Conservation (phyloP, 2,113 vertebrate genomes). For the Nothocercus nigrocapillus region DNA sequence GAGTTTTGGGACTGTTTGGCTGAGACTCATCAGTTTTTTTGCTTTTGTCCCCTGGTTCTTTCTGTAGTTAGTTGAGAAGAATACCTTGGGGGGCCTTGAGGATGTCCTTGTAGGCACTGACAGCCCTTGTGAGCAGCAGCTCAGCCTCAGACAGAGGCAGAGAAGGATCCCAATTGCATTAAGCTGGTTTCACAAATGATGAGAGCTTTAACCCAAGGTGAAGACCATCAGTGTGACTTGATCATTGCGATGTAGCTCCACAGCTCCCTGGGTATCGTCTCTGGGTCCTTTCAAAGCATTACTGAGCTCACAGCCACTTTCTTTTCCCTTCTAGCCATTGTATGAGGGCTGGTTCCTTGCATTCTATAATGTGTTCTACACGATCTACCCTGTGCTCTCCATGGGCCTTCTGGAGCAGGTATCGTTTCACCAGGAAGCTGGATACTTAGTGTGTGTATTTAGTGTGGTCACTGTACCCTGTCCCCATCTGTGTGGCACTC, state of each 20-base stretch:
- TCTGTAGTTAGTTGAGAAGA: background rate
- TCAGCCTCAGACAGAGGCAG: background rate
- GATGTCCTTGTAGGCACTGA: background rate
- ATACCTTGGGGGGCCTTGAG: background rate
- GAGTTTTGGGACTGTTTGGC: fast-evolving
- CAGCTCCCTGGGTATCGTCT: background rate
- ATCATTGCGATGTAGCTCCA: background rate
- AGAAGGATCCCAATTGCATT: background rate
- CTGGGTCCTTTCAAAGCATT: background rate
- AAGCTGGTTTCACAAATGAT: background rate
- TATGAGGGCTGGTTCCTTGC: conserved; percentile 93
- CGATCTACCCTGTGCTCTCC: conserved; percentile 78
- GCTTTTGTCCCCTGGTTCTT: background rate
- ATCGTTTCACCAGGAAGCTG: background rate
- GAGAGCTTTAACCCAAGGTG: background rate
- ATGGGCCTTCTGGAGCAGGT: conserved; percentile 92
- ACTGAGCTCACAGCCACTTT: background rate
- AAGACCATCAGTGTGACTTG: background rate
- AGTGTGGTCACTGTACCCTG: background rate
- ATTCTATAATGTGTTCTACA: conserved; percentile 87
- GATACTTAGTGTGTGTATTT: fast-evolving
- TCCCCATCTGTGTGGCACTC: background rate
- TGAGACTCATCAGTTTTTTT: background rate
- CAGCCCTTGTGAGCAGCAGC: background rate
- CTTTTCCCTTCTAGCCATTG: conserved; percentile 77